These are phyloP conservation scores for Philaenus spumarius DNA, from an alignment of 1,140 invertebrate species.

Conservation along the genomic window DNA sequence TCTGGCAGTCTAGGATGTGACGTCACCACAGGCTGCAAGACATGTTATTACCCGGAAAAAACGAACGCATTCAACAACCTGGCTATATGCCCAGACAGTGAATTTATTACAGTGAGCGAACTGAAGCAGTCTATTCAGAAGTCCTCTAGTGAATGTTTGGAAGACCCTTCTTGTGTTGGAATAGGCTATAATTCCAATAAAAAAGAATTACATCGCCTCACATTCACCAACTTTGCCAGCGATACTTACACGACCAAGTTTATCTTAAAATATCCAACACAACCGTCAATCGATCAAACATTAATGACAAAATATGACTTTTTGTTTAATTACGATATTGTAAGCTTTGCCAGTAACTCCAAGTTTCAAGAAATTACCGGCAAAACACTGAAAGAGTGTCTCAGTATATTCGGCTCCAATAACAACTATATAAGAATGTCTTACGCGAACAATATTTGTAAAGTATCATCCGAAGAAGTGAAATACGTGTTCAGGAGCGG, in stretches of 20 bases:
- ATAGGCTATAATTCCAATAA: neutral
- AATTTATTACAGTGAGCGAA: neutral
- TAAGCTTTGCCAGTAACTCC: neutral
- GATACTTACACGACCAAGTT: neutral
- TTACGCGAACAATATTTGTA: neutral
- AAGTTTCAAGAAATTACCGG: neutral
- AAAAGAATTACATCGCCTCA: neutral
- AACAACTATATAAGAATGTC: neutral
- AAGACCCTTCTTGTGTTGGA: neutral
- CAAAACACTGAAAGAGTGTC: neutral
- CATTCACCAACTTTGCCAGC: neutral
- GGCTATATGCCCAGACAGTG: neutral
- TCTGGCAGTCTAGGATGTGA: neutral
- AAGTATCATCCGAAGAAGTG: neutral
- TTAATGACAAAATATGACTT: neutral
- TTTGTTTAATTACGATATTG: neutral
- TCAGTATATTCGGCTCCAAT: neutral
- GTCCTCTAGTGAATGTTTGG: neutral
- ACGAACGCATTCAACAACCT: neutral
- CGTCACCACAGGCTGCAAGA: neutral
- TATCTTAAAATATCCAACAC: neutral
- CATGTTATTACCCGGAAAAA: neutral
- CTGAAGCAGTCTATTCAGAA: neutral
- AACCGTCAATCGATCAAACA: neutral
- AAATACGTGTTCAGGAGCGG: neutral